phyloP scores from a whole-genome alignment of 2,113 vertebrate genomes.

The Zosterops hypoxanthus region DNA sequence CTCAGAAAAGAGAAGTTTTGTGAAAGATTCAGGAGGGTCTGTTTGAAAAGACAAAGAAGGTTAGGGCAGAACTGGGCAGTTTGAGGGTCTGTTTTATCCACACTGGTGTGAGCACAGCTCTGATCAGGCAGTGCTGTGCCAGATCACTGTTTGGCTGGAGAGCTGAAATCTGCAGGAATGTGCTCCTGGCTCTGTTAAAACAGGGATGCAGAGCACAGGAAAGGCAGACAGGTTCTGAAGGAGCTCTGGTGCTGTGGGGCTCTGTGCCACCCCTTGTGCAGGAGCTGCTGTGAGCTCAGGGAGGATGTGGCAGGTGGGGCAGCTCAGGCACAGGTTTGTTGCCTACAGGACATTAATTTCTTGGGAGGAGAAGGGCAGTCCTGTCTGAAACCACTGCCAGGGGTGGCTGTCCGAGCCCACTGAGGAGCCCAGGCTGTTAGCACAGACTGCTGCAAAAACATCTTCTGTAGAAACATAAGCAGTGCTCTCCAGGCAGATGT shows the following conservation, averaged over 20 bases:
- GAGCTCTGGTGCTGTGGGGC: background rate
- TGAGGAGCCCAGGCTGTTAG: background rate
- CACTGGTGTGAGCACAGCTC: background rate
- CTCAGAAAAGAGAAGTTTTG: background rate
- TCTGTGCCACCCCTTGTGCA: background rate
- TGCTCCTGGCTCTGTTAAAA: background rate
- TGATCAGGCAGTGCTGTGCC: background rate
- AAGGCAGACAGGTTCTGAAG: background rate
- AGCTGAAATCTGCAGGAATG: background rate
- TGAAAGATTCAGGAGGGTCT: background rate
- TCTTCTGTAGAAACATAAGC: background rate
- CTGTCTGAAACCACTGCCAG: background rate
- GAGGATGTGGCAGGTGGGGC: background rate
- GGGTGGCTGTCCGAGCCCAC: background rate
- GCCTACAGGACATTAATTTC: background rate
- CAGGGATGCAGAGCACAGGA: background rate
- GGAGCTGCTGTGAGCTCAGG: background rate
- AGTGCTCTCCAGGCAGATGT: background rate
- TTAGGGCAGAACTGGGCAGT: background rate
- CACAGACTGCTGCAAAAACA: background rate
- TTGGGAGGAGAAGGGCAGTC: background rate
- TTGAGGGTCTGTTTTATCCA: background rate
- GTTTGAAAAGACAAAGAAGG: background rate
- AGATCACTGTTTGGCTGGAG: background rate
- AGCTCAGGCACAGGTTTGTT: background rate